Percentiles rank a stretch among this genome's conserved stretches.
These are phyloP conservation scores for Drosophila neutralis DNA, from an alignment of 2,888 invertebrate species.

Conservation along the genomic window DNA sequence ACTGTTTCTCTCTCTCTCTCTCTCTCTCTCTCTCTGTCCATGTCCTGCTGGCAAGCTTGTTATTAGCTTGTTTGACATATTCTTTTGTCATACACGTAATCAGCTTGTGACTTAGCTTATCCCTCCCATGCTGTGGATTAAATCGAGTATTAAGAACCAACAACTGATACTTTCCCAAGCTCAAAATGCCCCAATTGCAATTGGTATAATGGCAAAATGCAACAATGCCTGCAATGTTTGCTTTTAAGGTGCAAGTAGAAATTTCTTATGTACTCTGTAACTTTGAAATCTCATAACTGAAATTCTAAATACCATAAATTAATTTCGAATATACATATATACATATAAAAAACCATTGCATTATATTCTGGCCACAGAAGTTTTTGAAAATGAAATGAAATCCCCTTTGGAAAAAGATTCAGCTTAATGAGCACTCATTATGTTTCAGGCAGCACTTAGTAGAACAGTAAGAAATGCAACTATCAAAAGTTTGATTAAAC, in stretches of 20 bases:
- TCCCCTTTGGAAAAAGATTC: background rate
- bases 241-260: background rate
- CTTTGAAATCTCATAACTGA: background rate
- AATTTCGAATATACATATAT: background rate
- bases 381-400: background rate
- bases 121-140: conserved; percentile 13
- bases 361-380: too few species aligned
- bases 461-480: background rate
- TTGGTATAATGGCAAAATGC: background rate
- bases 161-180: conserved; percentile 5
- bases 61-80: conserved; percentile 61
- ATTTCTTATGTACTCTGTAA: background rate
- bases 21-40: background rate
- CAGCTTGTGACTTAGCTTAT: conserved; percentile 4
- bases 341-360: too few species aligned
- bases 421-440: background rate
- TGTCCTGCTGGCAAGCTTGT: conserved; percentile 33
- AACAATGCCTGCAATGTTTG: background rate
- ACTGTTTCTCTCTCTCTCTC: background rate
- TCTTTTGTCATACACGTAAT: conserved; percentile 40
- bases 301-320: background rate
- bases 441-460: background rate
- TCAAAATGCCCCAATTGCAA: conserved; percentile 6
- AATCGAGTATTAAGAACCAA: background rate
- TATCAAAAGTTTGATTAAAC: background rate